phyloP scores from a whole-genome alignment of 2,797 vertebrate genomes.

The Odontamblyopus lacepedii region DNA sequence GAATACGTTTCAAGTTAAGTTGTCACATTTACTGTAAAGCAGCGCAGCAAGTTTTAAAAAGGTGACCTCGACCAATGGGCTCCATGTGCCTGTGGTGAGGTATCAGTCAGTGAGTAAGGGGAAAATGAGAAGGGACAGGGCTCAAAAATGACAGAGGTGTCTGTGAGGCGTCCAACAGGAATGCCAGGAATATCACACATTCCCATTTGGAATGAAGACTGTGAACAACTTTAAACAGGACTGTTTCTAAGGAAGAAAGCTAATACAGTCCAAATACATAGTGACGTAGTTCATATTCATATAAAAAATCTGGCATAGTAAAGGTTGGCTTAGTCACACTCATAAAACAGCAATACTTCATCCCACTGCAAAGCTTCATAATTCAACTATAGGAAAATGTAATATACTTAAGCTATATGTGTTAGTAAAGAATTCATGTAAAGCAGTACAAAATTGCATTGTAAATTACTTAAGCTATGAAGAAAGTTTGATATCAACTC shows the following conservation, averaged over 20 bases:
- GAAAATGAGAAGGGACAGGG: slow-evolving; percentile 40
- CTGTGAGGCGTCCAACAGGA: slow-evolving; percentile 43
- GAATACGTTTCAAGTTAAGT: slow-evolving; percentile 44
- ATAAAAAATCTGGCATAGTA: background rate
- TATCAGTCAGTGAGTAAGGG: slow-evolving; percentile 33
- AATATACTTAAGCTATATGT: background rate
- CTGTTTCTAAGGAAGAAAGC: background rate
- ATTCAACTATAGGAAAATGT: background rate
- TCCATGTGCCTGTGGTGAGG: slow-evolving; percentile 38
- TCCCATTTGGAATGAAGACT: slow-evolving; percentile 25
- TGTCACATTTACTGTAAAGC: slow-evolving; percentile 27
- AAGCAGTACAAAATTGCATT: background rate
- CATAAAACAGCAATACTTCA: background rate
- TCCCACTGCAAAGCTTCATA: background rate
- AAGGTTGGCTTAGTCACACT: background rate
- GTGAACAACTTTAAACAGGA: slow-evolving; percentile 15
- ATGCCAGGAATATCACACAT: slow-evolving; percentile 62
- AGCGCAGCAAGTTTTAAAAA: slow-evolving; percentile 33
- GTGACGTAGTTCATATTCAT: background rate
- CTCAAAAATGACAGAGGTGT: slow-evolving; percentile 54
- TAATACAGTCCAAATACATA: background rate
- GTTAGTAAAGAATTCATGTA: background rate
- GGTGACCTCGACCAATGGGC: slow-evolving; percentile 44
- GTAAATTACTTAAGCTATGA: background rate
- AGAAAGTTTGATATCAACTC: background rate